Percentiles rank a stretch among this genome's conserved stretches.
Evolutionary conservation across 2,113 vertebrate species (phyloP).

Genomic region (Aegithalos caudatus): DNA sequence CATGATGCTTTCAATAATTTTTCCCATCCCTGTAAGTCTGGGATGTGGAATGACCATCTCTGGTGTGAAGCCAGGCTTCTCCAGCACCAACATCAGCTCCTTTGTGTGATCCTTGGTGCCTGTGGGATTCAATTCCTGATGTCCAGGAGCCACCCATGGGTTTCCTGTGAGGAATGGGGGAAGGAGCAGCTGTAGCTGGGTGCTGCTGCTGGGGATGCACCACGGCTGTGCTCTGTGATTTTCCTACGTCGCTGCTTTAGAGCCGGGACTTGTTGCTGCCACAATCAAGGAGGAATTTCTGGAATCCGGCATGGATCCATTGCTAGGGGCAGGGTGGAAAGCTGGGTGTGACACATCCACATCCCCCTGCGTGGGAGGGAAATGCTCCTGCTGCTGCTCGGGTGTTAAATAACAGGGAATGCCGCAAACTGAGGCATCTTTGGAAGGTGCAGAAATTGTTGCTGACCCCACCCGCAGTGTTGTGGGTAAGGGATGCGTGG

Average conservation of each 20-base stretch:
- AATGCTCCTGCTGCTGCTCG: neutral
- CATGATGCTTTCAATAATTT: neutral
- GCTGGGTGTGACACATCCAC: neutral
- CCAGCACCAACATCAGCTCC: neutral
- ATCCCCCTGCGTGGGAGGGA: neutral
- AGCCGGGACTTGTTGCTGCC: neutral
- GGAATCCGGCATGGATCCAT: rapidly evolving
- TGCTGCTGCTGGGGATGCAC: neutral
- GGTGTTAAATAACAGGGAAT: neutral
- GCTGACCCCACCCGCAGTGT: rapidly evolving
- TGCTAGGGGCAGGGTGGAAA: neutral
- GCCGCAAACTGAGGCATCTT: neutral
- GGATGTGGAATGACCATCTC: neutral
- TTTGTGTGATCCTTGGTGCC: neutral
- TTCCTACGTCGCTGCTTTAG: rapidly evolving
- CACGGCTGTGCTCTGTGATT: neutral
- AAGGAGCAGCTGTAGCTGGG: neutral
- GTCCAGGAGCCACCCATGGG: neutral
- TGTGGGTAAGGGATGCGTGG: neutral
- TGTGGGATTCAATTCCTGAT: neutral
- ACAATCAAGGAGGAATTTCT: neutral
- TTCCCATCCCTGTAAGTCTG: neutral
- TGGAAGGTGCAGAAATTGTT: neutral
- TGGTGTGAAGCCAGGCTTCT: neutral
- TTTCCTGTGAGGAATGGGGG: neutral